Conservation (phyloP, 2,888 invertebrate genomes). For the Meloe dianella region DNA sequence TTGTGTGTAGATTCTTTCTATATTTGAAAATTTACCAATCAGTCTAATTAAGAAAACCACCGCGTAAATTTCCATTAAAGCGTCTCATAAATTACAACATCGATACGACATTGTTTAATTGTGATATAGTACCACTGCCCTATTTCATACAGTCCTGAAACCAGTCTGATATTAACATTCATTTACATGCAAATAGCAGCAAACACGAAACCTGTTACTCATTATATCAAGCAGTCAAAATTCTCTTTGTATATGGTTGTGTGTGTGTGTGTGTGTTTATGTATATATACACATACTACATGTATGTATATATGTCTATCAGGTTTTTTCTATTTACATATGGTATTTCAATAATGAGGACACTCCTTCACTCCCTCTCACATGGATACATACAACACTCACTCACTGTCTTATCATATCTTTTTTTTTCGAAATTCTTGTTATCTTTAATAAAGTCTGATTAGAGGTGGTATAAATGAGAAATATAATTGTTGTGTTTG, state of each 20-base stretch:
- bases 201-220: constrained; percentile 36
- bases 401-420: not conserved
- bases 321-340: constrained; percentile 22
- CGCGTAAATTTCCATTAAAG: constrained; percentile 43
- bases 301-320: constrained; percentile 14
- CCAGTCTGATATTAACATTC: constrained; percentile 44
- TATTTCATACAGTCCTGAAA: constrained; percentile 39
- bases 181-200: constrained; percentile 40
- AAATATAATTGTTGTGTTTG: not conserved
- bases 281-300: too few species aligned
- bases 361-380: not conserved
- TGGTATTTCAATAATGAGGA: constrained; percentile 10
- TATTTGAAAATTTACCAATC: constrained; percentile 17
- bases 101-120: constrained; percentile 51
- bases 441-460: not conserved
- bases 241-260: constrained; percentile 25
- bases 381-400: not conserved
- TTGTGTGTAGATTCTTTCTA: not conserved
- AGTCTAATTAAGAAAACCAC: constrained; percentile 31
- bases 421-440: not conserved
- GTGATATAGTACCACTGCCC: constrained; percentile 45
- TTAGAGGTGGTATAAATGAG: not conserved
- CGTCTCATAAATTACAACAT: constrained; percentile 47
- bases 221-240: constrained; percentile 28
- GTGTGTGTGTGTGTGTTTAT: not conserved